Evolutionary conservation across 2,888 invertebrate genomes (phyloP), one percentile per base, ranked within the genome.

Genomic region (Dicyrtomina minuta): DNA sequence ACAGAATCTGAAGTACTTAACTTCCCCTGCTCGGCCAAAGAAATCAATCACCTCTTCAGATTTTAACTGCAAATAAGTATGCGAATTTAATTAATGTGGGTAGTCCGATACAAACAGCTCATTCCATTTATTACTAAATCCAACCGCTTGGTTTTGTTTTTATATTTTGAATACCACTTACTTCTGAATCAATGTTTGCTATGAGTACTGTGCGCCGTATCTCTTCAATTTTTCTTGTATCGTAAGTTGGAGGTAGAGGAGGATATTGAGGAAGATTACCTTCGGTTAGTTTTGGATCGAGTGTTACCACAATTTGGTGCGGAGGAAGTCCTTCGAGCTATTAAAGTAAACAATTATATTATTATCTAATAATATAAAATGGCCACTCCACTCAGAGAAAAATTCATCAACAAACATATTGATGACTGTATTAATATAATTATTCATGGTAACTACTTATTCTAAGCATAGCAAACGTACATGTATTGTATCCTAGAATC

Each of bases 1-100:
- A 79, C 96, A 95, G 83, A 94, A 90, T 27, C 98, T 86, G 66
- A 95, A 85, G 82, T 96, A 99, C 82, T 97, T 98, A 0, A 99
- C 92, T 84, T 99, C 96, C 15, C 93, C 95, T 55, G 91, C 91
- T 76, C 87, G 87, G 68, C 88, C 86, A 81, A 98, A 95, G 81
- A 91, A 91, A 71, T 92, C 90, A 80, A 96, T 87, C n/a, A 98
- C 83, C 79, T 94, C 91, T 74, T 96, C 92, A 5, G 91, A 85
- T 6, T 84, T 81, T 43, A 76, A 15, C 79, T 79, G 62, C 0
- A 66, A 62, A 39, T 22, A 44, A n/a, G n/a, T n/a, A n/a, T n/a
- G n/a, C n/a, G n/a, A n/a, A n/a, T n/a, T n/a, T n/a, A n/a, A n/a
- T n/a, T n/a, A n/a, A n/a, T n/a, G n/a, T n/a, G n/a, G n/a, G n/a